Evolutionary conservation across 2,888 invertebrate species (phyloP), one percentile per base, ranked within the genome.

Genomic region (Muschampia plurimacula): DNA sequence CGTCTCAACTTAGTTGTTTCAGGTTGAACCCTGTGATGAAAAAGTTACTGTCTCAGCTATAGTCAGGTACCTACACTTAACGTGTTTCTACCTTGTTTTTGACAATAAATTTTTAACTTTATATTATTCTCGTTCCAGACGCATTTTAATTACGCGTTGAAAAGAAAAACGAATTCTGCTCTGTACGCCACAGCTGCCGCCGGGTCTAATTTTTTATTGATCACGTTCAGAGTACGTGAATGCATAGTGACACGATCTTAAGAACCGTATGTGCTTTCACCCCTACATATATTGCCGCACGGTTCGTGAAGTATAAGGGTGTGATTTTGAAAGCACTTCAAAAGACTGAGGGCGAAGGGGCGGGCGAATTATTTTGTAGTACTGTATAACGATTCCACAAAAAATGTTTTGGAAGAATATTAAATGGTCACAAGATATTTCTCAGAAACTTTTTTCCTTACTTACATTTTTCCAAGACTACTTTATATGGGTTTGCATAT

Each of bases 301-400:
- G 10, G 44, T 15, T 59, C 68, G 60, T 60, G 46, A 68, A 49
- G 68, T 60, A 32, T 44, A 41, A 62, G 62, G 63, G 63, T 52
- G 63, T 52, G 69, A 63, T 69, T 69, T 69, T 36, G 39, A 65
- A 65, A 69, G 63, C 63, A 8, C 69, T 52, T 69, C 52, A 9
- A 52, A 65, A 36, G 39, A 13, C 28, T 39, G 62, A 60, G 63
- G 63, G 52, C 22, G 13, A 52, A 36, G 68, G 12, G 46, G 13
- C 52, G 52, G 41, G 22, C 28, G 52, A 63, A 22, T 63, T 69
- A 52, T 69, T 63, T 55, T 52, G 39, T 22, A 39, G 41, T 36
- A 13, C 49, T 49, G 13, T 49, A 52, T 52, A 5, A 15, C 6
- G 15, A 52, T 15, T 52, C 15, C 15, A 52, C 22, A 52, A 52